Conservation (phyloP, 2,888 invertebrate species). For the Tryphoninae sp. region DNA sequence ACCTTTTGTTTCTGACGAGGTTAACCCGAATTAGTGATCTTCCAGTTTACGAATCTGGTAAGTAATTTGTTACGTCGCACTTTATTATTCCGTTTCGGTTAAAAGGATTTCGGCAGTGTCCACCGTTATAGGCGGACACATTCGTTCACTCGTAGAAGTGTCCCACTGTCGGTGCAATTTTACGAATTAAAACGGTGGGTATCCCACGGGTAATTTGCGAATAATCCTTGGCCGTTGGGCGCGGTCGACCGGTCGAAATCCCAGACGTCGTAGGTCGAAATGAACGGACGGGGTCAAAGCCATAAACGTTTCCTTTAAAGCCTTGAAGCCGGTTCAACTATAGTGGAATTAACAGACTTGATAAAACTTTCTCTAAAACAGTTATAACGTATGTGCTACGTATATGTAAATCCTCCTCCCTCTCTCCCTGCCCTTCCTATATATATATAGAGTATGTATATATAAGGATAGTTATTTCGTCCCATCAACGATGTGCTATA, state of each 20-base stretch:
- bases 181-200: constrained; percentile 62
- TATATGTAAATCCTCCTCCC: neutral
- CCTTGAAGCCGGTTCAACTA: constrained; percentile 63
- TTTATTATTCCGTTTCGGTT: neutral
- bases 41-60: neutral
- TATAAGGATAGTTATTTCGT: neutral
- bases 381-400: constrained; percentile 38
- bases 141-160: constrained; percentile 50
- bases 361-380: constrained; percentile 57
- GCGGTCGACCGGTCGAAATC: constrained; percentile 48
- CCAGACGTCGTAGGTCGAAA: constrained; percentile 61
- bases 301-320: constrained; percentile 67
- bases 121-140: constrained; percentile 2
- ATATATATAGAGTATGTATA: neutral
- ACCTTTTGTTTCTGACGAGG: neutral
- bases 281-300: constrained; percentile 66
- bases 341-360: constrained; percentile 67
- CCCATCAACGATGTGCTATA: neutral
- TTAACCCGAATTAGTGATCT: constrained; percentile 9
- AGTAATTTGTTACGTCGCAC: constrained; percentile 35
- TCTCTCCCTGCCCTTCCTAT: neutral
- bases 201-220: constrained; percentile 66
- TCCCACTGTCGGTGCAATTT: constrained; percentile 58
- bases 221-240: constrained; percentile 65
- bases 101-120: constrained; percentile 55